phyloP scores from a whole-genome alignment of 1,140 invertebrate species.

The Centruroides vittatus region DNA sequence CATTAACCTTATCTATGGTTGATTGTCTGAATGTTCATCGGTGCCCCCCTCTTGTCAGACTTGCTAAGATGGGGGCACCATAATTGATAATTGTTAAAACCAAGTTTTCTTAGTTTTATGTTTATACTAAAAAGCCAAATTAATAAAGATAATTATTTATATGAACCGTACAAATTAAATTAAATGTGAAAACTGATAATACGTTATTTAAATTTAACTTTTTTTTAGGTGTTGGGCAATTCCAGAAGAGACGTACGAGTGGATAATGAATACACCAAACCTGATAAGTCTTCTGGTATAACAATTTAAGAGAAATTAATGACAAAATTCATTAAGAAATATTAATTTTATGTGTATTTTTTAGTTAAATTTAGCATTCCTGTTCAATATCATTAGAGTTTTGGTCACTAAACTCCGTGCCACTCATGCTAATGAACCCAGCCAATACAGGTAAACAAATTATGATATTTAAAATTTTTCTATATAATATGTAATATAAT shows the following conservation, averaged over 20 bases:
- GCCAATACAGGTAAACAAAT: slow-evolving; percentile 36
- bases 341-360: neutral
- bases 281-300: slow-evolving; percentile 34
- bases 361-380: slow-evolving; percentile 15
- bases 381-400: slow-evolving; percentile 16
- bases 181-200: no score
- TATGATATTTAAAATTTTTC: neutral
- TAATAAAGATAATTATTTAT: no score
- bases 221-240: slow-evolving; percentile 32
- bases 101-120: no score
- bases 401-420: slow-evolving; percentile 15
- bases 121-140: no score
- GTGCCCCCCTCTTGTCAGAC: no score
- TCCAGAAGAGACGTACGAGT: slow-evolving; percentile 31
- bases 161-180: no score
- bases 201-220: no score
- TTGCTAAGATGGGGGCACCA: no score
- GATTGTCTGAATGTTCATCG: no score
- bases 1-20: no score
- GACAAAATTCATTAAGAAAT: neutral
- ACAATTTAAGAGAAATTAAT: neutral
- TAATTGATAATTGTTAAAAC: no score
- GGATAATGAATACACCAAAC: slow-evolving; percentile 36
- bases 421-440: slow-evolving; percentile 35
- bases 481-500: neutral